Conservation (phyloP, 2,797 vertebrate genomes). For the Micromesistius poutassou region DNA sequence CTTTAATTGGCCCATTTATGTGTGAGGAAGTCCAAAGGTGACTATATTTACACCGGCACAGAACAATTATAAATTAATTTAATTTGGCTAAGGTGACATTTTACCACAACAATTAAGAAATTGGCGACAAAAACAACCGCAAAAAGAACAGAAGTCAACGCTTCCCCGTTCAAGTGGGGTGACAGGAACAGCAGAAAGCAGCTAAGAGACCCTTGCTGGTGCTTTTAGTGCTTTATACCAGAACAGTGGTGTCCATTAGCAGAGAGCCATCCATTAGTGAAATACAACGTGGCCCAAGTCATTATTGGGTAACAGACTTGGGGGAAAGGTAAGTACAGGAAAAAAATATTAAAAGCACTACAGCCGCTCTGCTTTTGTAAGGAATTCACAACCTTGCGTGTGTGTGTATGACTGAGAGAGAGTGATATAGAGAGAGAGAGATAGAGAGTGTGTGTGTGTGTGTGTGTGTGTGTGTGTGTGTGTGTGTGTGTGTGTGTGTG, state of each 20-base stretch:
- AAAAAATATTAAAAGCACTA: not conserved
- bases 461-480: not conserved
- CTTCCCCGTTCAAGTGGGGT: conserved; percentile 6
- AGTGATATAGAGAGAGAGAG: not conserved
- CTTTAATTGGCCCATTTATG: conserved; percentile 37
- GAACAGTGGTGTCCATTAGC: not conserved
- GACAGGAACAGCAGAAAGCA: conserved; percentile 5
- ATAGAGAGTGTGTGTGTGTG: not conserved
- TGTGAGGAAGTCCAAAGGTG: conserved; percentile 24
- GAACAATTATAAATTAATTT: conserved; percentile 41
- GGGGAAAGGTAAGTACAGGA: not conserved
- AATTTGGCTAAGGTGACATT: conserved; percentile 37
- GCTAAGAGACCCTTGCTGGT: not conserved
- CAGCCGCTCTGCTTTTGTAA: not conserved
- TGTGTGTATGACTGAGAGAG: not conserved
- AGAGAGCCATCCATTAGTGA: not conserved
- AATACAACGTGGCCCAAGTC: not conserved
- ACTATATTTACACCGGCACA: conserved; percentile 1
- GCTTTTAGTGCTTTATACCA: not conserved
- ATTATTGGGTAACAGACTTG: conserved; percentile 1
- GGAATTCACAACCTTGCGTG: not conserved
- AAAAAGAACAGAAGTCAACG: conserved; percentile 11
- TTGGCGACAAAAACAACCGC: not conserved
- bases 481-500: not conserved
- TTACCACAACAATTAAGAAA: conserved; percentile 31